Conservation (phyloP, 2,888 invertebrate genomes). For the Bombyx huttoni region DNA sequence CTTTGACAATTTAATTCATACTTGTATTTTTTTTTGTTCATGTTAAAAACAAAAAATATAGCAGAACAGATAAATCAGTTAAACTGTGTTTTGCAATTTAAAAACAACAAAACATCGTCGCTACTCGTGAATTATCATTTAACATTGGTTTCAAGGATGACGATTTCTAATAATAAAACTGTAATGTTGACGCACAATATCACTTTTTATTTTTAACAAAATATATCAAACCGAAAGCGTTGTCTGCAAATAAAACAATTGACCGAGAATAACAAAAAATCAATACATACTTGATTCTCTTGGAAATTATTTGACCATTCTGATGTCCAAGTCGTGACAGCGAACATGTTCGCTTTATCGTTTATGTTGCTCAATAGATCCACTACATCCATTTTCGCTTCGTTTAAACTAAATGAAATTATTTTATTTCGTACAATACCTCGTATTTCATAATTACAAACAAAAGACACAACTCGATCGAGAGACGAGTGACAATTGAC, state of each 20-base stretch:
- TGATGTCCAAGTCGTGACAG: conserved; percentile 61
- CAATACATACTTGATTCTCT: conserved; percentile 60
- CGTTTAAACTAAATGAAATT: conserved; percentile 4
- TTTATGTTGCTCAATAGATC: conserved; percentile 57
- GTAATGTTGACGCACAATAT: conserved; percentile 6
- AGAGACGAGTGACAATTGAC: neutral
- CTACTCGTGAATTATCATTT: conserved; percentile 6
- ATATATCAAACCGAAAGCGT: no score
- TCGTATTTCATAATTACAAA: conserved; percentile 11
- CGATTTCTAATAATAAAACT: conserved; percentile 5
- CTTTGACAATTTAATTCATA: no score
- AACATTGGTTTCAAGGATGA: conserved; percentile 34
- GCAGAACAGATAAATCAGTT: neutral
- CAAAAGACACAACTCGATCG: neutral
- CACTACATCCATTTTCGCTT: conserved; percentile 55
- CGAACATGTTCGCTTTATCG: conserved; percentile 61
- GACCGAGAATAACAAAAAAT: conserved; percentile 14
- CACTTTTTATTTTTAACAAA: neutral
- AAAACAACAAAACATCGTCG: conserved; percentile 5
- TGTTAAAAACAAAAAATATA: neutral
- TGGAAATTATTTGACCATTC: conserved; percentile 63
- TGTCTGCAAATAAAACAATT: no score
- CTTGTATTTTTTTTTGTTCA: no score
- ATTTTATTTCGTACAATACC: conserved; percentile 14
- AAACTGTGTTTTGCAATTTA: neutral